Percentiles rank a stretch among this genome's conserved stretches.
Conservation (phyloP, 2,888 invertebrate genomes). For the Chrysomela aeneicollis region DNA sequence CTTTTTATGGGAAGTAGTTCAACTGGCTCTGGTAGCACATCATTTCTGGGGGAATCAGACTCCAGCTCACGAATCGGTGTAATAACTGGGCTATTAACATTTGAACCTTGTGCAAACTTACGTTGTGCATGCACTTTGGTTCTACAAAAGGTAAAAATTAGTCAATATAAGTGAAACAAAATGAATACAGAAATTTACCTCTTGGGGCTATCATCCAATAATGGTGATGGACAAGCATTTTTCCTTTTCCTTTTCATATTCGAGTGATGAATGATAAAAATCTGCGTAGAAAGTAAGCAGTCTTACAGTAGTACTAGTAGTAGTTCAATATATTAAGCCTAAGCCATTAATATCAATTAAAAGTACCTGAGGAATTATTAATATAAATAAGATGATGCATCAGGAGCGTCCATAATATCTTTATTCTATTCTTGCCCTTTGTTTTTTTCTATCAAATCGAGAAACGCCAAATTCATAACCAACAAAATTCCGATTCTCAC, state of each 20-base stretch:
- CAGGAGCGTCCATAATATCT: too few relatives aligned
- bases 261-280: background rate
- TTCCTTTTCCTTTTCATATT: slow-evolving; percentile 59
- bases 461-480: too few relatives aligned
- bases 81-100: slow-evolving; percentile 65
- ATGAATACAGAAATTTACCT: slow-evolving; percentile 53
- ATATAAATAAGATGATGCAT: too few relatives aligned
- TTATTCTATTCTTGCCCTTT: too few relatives aligned
- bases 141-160: slow-evolving; percentile 60
- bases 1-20: slow-evolving; percentile 72
- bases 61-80: slow-evolving; percentile 71
- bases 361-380: too few relatives aligned
- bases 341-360: too few relatives aligned
- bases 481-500: too few relatives aligned
- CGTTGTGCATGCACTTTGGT: slow-evolving; percentile 86
- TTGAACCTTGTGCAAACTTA: slow-evolving; percentile 86
- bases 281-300: background rate
- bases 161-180: slow-evolving; percentile 12
- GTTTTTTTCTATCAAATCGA: too few relatives aligned
- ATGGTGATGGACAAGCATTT: slow-evolving; percentile 52
- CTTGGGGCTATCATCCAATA: slow-evolving; percentile 61
- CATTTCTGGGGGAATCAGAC: slow-evolving; percentile 57
- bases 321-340: too few relatives aligned
- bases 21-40: slow-evolving; percentile 63
- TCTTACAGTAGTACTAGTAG: too few relatives aligned